Percentiles rank a stretch among this genome's conserved stretches.
phyloP scores from a whole-genome alignment of 1,140 invertebrate genomes.

The Pseudomyrmex concolor region DNA sequence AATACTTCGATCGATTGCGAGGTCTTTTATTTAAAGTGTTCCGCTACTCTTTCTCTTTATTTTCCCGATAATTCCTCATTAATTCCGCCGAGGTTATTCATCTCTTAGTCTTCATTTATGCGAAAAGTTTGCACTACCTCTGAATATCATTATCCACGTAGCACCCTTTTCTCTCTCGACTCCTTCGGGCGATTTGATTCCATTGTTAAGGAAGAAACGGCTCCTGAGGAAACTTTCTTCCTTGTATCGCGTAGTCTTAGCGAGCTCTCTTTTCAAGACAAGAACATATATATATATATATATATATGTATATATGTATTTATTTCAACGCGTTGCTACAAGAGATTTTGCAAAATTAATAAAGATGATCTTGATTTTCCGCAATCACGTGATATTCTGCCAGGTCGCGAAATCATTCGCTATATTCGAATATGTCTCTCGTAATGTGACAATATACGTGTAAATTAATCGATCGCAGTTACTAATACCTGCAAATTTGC shows the following conservation, averaged over 20 bases:
- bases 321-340: background rate
- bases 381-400: constrained; percentile 23
- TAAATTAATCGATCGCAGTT: constrained; percentile 57
- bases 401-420: constrained; percentile 14
- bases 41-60: constrained; percentile 61
- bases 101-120: constrained; percentile 65
- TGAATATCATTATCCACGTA: constrained; percentile 63
- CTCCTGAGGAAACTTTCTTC: constrained; percentile 47
- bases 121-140: constrained; percentile 64
- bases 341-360: constrained; percentile 23
- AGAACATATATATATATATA: background rate
- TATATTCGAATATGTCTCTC: background rate
- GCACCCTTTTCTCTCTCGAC: constrained; percentile 43
- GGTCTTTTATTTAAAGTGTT: constrained; percentile 69
- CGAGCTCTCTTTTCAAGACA: constrained; percentile 7
- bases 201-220: constrained; percentile 43
- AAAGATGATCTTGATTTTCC: constrained; percentile 14
- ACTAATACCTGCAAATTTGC: constrained; percentile 57
- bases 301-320: background rate
- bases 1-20: constrained; percentile 49
- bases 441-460: constrained; percentile 60
- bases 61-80: constrained; percentile 69
- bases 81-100: constrained; percentile 69
- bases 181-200: constrained; percentile 55
- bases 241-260: constrained; percentile 37